Percentiles rank a stretch among this genome's conserved stretches.
Conservation (phyloP, 2,888 invertebrate species). For the Galerucella calmariensis region DNA sequence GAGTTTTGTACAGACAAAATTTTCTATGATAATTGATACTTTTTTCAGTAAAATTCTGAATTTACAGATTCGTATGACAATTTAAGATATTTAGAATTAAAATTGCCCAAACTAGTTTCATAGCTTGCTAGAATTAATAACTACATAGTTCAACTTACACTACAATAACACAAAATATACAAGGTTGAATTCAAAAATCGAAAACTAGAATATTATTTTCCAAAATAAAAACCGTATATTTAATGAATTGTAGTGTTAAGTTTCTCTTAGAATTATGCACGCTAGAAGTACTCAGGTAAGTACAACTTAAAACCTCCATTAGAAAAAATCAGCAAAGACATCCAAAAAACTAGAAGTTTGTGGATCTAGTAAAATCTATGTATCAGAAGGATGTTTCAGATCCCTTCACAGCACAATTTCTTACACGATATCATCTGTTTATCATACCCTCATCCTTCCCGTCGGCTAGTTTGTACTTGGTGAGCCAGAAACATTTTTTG, state of each 20-base stretch:
- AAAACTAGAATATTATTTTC: neutral
- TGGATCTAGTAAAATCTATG: neutral
- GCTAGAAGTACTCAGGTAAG: neutral
- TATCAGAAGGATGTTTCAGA: no score
- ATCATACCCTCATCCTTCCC: no score
- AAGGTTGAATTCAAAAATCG: neutral
- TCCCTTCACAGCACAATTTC: no score
- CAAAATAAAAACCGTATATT: neutral
- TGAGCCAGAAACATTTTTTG: no score
- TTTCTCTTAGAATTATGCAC: neutral
- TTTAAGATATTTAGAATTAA: neutral
- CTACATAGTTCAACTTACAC: neutral
- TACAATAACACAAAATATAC: neutral
- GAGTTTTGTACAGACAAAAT: no score
- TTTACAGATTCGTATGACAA: slow-evolving; percentile 4
- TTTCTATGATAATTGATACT: no score
- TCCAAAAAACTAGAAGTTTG: neutral
- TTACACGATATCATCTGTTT: no score
- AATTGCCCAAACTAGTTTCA: slow-evolving; percentile 17
- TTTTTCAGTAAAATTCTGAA: neutral
- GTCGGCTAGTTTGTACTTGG: no score
- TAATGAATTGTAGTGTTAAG: neutral
- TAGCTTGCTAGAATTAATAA: slow-evolving; percentile 4
- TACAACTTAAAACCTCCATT: neutral
- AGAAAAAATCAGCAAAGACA: neutral